phyloP scores from a whole-genome alignment of 2,797 vertebrate species.

The Esox masquinongy region DNA sequence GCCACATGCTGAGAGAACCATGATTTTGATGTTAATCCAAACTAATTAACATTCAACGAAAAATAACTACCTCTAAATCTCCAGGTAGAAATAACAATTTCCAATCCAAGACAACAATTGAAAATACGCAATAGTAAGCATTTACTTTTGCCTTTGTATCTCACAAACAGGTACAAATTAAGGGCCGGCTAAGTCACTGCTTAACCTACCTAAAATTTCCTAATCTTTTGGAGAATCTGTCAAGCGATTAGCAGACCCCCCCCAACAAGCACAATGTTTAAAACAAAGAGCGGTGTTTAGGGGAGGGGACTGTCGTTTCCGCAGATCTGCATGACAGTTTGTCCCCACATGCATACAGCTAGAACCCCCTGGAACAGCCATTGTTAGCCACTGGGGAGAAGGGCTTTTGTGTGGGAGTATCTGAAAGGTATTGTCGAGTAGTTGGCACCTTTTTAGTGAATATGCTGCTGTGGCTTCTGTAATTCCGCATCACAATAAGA shows the following conservation, averaged over 20 bases:
- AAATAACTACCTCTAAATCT: not conserved
- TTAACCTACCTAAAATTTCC: slow-evolving; percentile 70
- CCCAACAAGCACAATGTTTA: slow-evolving; percentile 42
- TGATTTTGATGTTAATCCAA: not conserved
- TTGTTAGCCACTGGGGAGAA: slow-evolving; percentile 41
- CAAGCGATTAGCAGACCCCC: slow-evolving; percentile 64
- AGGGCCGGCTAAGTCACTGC: slow-evolving; percentile 72
- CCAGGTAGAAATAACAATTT: slow-evolving; percentile 58
- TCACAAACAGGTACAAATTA: slow-evolving; percentile 71
- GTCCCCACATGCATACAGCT: slow-evolving; percentile 40
- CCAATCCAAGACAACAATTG: slow-evolving; percentile 49
- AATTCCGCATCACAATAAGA: slow-evolving; percentile 53
- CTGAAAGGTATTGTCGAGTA: slow-evolving; percentile 44
- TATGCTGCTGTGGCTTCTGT: slow-evolving; percentile 30
- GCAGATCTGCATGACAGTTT: slow-evolving; percentile 55
- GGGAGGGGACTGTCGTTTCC: slow-evolving; percentile 44
- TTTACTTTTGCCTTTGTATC: slow-evolving; percentile 50
- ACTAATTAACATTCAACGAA: not conserved
- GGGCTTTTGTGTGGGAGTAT: slow-evolving; percentile 24
- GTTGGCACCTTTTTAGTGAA: slow-evolving; percentile 52
- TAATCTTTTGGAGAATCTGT: slow-evolving; percentile 72
- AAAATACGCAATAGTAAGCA: slow-evolving; percentile 8
- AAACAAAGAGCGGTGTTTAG: slow-evolving; percentile 51
- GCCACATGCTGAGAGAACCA: not conserved
- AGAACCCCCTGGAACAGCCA: slow-evolving; percentile 34